Percentiles rank a stretch among this genome's conserved stretches.
Conservation (phyloP, 2,797 vertebrate genomes). For the Mastacembelus armatus region DNA sequence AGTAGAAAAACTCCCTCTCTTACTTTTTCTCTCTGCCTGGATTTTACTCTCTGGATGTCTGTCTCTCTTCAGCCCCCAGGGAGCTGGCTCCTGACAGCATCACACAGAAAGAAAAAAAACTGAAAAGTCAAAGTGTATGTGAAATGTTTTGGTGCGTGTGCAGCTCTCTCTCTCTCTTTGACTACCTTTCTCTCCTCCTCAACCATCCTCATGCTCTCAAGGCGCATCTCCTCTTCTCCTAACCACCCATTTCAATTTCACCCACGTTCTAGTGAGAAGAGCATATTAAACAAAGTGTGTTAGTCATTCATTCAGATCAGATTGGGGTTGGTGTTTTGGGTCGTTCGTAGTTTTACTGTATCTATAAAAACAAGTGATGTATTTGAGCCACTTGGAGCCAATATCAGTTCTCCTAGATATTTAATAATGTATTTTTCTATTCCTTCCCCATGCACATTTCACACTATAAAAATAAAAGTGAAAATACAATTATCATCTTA, state of each 20-base stretch:
- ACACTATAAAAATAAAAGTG: too few species aligned
- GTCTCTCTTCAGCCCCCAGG: conserved; percentile 35
- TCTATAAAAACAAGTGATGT: not conserved
- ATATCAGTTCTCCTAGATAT: too few species aligned
- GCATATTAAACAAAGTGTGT: not conserved
- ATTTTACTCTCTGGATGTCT: conserved; percentile 43
- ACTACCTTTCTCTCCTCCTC: conserved; percentile 32
- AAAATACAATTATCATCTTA: too few species aligned
- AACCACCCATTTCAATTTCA: conserved; percentile 41
- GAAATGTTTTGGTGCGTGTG: conserved; percentile 58
- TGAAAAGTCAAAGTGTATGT: conserved; percentile 65
- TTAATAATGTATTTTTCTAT: too few species aligned
- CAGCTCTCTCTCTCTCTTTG: conserved; percentile 43
- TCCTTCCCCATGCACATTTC: too few species aligned
- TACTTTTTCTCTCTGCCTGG: conserved; percentile 55
- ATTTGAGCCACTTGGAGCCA: not conserved
- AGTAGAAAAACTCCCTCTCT: conserved; percentile 49
- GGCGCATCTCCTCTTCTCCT: conserved; percentile 39
- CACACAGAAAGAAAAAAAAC: conserved; percentile 47
- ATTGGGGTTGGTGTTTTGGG: not conserved
- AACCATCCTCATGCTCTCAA: conserved; percentile 25
- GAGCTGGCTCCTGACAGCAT: conserved; percentile 69
- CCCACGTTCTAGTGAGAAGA: conserved; percentile 19
- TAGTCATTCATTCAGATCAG: conserved; percentile 27
- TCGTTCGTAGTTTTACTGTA: not conserved